A percentile compares a stretch with the other conserved stretches of the same genome.
These are phyloP conservation scores for Pterocles burchelli DNA, from an alignment of 2,113 vertebrate species.

Conservation along the genomic window DNA sequence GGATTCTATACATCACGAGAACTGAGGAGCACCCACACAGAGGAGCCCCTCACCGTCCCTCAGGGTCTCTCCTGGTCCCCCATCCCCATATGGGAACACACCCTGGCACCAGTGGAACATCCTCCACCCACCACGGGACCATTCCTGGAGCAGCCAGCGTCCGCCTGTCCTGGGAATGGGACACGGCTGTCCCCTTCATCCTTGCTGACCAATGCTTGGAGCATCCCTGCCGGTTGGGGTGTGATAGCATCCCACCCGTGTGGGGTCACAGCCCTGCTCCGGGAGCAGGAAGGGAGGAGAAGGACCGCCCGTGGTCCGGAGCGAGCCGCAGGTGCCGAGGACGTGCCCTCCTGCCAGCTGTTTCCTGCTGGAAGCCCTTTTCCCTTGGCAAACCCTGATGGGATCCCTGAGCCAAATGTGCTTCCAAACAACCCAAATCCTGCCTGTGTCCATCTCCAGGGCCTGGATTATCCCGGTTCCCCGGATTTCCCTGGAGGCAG, in stretches of 20 bases:
- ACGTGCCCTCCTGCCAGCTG: background rate
- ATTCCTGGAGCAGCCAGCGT: background rate
- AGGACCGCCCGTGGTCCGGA: accelerated
- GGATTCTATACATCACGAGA: background rate
- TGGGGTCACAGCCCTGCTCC: background rate
- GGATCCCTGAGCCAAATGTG: background rate
- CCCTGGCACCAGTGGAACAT: accelerated
- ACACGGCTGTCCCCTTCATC: accelerated
- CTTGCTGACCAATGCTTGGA: accelerated
- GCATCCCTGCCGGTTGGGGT: accelerated
- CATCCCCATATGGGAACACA: accelerated
- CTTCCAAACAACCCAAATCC: background rate
- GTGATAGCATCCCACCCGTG: accelerated
- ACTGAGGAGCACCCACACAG: background rate
- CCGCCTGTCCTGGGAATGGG: background rate
- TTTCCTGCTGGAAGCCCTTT: conserved; percentile 15
- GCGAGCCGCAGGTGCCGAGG: background rate
- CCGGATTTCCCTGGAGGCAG: accelerated
- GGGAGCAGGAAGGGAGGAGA: background rate
- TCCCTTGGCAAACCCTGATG: background rate
- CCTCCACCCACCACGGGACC: background rate
- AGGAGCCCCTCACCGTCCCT: too few relatives aligned
- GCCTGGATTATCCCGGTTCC: background rate
- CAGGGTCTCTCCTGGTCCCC: accelerated
- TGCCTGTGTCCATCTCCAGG: too few relatives aligned